Evolutionary conservation across 2,113 vertebrate genomes (phyloP).

Genomic region (Protobothrops mucrosquamatus): DNA sequence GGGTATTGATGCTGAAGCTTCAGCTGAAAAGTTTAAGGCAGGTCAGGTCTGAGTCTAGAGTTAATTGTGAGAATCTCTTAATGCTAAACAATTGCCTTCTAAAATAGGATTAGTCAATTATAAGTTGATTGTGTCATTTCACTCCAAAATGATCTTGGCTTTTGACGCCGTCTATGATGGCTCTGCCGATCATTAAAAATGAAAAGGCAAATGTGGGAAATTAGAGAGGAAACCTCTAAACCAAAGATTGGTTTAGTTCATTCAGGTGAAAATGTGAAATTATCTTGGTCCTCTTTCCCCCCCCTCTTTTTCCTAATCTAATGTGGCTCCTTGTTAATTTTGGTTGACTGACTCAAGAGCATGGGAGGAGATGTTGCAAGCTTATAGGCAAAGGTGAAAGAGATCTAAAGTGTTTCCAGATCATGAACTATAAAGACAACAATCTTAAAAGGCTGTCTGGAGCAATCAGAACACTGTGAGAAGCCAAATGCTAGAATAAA

Average conservation of each 20-base stretch:
- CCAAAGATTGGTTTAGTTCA: neutral
- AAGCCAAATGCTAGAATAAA: neutral
- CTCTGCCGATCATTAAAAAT: neutral
- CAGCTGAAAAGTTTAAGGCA: neutral
- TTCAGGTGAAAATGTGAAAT: slow-evolving; percentile 1
- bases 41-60: neutral
- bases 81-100: neutral
- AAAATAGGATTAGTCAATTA: neutral
- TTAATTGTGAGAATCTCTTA: neutral
- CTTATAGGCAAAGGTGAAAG: neutral
- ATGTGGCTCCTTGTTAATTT: too few relatives aligned
- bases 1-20: neutral
- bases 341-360: neutral
- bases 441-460: neutral
- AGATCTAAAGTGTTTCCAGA: neutral
- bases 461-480: neutral
- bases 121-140: slow-evolving; percentile 10
- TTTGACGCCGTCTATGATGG: neutral
- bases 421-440: neutral
- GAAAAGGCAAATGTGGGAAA: neutral
- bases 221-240: neutral
- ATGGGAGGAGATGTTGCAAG: neutral
- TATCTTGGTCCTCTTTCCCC: neutral
- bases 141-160: neutral
- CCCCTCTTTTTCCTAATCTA: neutral